A percentile compares a stretch with the other conserved stretches of the same genome.
Evolutionary conservation across 2,888 invertebrate genomes (phyloP).

Genomic region (Strigamia crassipes): DNA sequence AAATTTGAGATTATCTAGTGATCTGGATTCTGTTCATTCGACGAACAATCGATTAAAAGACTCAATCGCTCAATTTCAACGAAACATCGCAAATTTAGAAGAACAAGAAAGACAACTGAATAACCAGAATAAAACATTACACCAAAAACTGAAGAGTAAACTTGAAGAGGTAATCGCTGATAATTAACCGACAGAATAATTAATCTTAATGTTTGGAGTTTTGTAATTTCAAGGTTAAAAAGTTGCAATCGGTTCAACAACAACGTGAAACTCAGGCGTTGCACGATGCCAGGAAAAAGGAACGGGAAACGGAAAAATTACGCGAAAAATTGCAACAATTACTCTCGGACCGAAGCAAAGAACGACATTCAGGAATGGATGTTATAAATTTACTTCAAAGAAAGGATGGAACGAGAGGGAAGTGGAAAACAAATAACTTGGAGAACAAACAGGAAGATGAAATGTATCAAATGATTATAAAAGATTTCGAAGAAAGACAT

Average conservation of each 20-base stretch:
- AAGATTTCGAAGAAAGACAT: constrained; percentile 44
- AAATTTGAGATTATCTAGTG: constrained; percentile 7
- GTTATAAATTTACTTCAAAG: constrained; percentile 33
- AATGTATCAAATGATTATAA: constrained; percentile 37
- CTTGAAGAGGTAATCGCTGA: constrained; percentile 6
- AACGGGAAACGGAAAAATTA: constrained; percentile 12
- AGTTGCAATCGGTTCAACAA: neutral
- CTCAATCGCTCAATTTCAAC: neutral
- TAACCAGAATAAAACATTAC: constrained; percentile 20
- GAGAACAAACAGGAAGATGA: constrained; percentile 46
- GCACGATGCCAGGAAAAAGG: constrained; percentile 42
- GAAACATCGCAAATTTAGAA: neutral
- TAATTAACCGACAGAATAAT: neutral
- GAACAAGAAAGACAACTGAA: constrained; percentile 23
- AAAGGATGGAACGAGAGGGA: constrained; percentile 42
- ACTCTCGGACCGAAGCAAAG: constrained; percentile 3
- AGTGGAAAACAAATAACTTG: constrained; percentile 36
- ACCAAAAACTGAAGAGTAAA: constrained; percentile 42
- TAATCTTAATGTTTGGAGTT: neutral
- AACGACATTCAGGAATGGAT: constrained; percentile 13
- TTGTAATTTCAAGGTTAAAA: constrained; percentile 14
- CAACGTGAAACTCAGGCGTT: constrained; percentile 41
- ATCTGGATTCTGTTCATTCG: constrained; percentile 27
- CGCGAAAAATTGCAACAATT: constrained; percentile 33
- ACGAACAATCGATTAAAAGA: constrained; percentile 30